Evolutionary conservation across 2,888 invertebrate genomes (phyloP).

Genomic region (Podotricha telesiphe): DNA sequence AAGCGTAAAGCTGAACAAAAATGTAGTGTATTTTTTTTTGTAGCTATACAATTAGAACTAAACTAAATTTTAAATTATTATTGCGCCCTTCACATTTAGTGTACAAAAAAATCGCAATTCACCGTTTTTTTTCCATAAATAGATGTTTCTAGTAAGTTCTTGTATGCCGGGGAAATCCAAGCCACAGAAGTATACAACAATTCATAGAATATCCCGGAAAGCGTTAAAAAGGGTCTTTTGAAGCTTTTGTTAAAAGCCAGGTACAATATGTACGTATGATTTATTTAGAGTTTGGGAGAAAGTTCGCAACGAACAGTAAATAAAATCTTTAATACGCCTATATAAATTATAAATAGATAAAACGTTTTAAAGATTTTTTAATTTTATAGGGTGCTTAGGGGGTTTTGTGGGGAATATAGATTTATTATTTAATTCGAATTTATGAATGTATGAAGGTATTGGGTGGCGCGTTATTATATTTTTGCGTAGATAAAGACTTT

Average conservation of each 20-base stretch:
- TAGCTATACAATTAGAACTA: background rate
- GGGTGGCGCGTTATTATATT: too few species aligned
- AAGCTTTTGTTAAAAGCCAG: conserved; percentile 20
- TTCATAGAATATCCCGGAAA: conserved; percentile 28
- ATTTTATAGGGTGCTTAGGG: too few species aligned
- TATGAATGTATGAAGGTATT: too few species aligned
- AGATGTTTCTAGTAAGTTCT: background rate
- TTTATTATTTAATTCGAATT: too few species aligned
- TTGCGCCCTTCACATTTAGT: background rate
- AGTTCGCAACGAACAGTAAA: conserved; percentile 15
- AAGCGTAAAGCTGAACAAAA: too few species aligned
- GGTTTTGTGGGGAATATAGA: too few species aligned
- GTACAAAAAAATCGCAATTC: background rate
- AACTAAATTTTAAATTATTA: background rate
- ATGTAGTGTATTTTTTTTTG: too few species aligned
- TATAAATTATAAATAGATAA: background rate
- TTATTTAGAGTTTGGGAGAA: conserved; percentile 23
- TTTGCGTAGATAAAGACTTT: too few species aligned
- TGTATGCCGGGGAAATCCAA: conserved; percentile 10
- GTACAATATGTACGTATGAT: conserved; percentile 29
- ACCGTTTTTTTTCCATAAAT: background rate
- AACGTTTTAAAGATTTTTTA: too few species aligned
- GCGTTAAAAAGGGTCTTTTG: conserved; percentile 14
- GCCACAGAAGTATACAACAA: background rate
- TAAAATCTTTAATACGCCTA: background rate